phyloP scores from a whole-genome alignment of 1,140 invertebrate species.

The Bicyclus anynana region DNA sequence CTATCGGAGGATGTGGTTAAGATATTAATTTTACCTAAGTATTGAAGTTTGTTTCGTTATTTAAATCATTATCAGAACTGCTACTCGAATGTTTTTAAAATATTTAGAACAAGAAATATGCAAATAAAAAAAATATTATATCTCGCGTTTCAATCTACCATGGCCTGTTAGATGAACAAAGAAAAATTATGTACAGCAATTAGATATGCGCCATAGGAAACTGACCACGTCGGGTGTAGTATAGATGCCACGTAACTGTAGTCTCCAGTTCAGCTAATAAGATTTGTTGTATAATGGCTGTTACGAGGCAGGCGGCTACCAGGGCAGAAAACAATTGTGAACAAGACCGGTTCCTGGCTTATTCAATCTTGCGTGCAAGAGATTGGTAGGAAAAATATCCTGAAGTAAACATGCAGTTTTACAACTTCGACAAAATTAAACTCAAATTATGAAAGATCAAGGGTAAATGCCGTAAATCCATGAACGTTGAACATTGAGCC shows the following conservation, averaged over 20 bases:
- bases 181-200: slow-evolving; percentile 34
- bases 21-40: too few species aligned
- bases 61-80: too few species aligned
- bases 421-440: not conserved
- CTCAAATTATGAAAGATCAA: slow-evolving; percentile 12
- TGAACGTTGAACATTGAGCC: slow-evolving; percentile 4
- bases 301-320: slow-evolving; percentile 38
- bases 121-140: slow-evolving; percentile 8
- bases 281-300: slow-evolving; percentile 65
- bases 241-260: slow-evolving; percentile 49
- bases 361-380: slow-evolving; percentile 5
- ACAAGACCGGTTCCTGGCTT: slow-evolving; percentile 40
- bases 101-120: too few species aligned
- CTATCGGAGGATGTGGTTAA: not conserved
- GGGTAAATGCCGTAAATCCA: not conserved
- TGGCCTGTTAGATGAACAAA: slow-evolving; percentile 25
- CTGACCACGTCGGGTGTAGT: slow-evolving; percentile 34
- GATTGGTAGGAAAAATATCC: slow-evolving; percentile 10
- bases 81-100: too few species aligned
- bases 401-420: not conserved
- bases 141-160: slow-evolving; percentile 26
- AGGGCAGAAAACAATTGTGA: slow-evolving; percentile 54
- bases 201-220: slow-evolving; percentile 39
- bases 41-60: too few species aligned
- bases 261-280: slow-evolving; percentile 49